Conservation (phyloP, 2,888 invertebrate genomes). For the Prosopocoilus inquinatus region DNA sequence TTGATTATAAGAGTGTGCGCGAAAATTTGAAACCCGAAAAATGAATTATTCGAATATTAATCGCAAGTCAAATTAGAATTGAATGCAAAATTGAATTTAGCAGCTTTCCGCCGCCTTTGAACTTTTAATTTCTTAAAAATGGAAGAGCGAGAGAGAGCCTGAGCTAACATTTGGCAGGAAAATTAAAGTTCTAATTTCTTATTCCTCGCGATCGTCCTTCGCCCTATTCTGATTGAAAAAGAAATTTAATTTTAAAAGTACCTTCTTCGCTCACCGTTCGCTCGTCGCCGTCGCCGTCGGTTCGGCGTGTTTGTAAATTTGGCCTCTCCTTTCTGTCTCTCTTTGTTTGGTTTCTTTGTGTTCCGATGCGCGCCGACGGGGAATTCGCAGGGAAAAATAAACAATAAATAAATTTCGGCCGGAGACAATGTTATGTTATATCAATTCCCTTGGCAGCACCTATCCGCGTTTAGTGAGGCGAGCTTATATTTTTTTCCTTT, state of each 20-base stretch:
- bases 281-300: too few species aligned
- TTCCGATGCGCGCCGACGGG: neutral
- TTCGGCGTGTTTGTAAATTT: too few species aligned
- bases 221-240: slow-evolving; percentile 24
- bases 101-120: slow-evolving; percentile 23
- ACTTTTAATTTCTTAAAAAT: slow-evolving; percentile 33
- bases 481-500: too few species aligned
- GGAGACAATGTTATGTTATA: neutral
- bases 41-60: too few species aligned
- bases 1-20: too few species aligned
- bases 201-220: slow-evolving; percentile 22
- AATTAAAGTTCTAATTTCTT: slow-evolving; percentile 32
- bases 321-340: too few species aligned
- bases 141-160: slow-evolving; percentile 25
- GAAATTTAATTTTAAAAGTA: slow-evolving; percentile 6
- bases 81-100: slow-evolving; percentile 28
- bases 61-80: slow-evolving; percentile 24
- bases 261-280: too few species aligned
- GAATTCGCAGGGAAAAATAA: slow-evolving; percentile 14
- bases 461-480: too few species aligned
- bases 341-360: too few species aligned
- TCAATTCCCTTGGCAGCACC: too few species aligned
- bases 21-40: too few species aligned
- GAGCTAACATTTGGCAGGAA: slow-evolving; percentile 31
- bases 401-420: slow-evolving; percentile 16